These are phyloP conservation scores for Stichopus horrens DNA, from an alignment of 53 echinoderm and acorn worm genomes.

Conservation along the genomic window DNA sequence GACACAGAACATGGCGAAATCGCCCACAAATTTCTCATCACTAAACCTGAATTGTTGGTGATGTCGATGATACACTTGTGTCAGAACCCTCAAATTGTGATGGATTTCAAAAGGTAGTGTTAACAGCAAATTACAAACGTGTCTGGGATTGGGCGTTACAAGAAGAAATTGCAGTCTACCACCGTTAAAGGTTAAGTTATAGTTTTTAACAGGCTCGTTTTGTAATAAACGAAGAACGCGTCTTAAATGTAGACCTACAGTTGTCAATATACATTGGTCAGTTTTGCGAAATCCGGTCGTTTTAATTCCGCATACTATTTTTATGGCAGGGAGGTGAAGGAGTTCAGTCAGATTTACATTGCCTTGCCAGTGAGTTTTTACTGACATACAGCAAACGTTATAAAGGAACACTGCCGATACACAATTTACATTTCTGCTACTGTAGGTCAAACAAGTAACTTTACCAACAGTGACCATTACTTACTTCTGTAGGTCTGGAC, in stretches of 20 bases:
- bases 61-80: constrained; percentile 1
- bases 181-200: neutral
- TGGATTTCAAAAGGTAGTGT: neutral
- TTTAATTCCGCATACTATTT: too few relatives aligned
- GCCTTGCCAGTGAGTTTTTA: too few relatives aligned
- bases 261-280: too few relatives aligned
- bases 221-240: neutral
- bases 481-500: too few relatives aligned
- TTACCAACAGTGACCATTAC: too few relatives aligned
- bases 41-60: neutral
- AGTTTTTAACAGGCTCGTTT: neutral
- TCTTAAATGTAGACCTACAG: neutral
- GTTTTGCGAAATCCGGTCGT: too few relatives aligned
- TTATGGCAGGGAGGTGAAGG: too few relatives aligned
- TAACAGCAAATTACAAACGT: constrained; percentile 15
- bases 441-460: too few relatives aligned
- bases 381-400: too few relatives aligned
- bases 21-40: constrained; percentile 10
- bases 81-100: constrained; percentile 3
- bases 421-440: too few relatives aligned
- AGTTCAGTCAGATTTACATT: too few relatives aligned
- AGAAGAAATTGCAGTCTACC: constrained; percentile 27
- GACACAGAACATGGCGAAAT: constrained; percentile 27
- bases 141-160: neutral
- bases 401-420: too few relatives aligned